Percentiles rank a stretch among this genome's conserved stretches.
These are phyloP conservation scores for Heterochromis multidens DNA, from an alignment of 2,113 vertebrate species.

Conservation along the genomic window DNA sequence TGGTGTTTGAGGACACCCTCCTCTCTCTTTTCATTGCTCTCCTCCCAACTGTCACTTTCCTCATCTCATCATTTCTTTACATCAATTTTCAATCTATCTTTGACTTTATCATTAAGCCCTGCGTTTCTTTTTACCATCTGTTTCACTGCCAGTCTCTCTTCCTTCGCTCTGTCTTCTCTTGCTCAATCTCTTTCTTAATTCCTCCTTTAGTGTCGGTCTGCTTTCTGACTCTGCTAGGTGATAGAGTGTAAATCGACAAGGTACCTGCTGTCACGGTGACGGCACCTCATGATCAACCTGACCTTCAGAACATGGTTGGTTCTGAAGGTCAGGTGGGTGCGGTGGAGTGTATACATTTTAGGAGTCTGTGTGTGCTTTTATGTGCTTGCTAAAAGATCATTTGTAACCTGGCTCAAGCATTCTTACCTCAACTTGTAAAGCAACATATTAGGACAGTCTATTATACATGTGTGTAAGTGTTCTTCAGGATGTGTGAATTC, in stretches of 20 bases:
- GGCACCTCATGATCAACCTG: slow-evolving; percentile 58
- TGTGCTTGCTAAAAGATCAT: background rate
- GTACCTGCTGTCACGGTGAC: slow-evolving; percentile 71
- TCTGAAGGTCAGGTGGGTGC: background rate
- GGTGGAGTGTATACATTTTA: background rate
- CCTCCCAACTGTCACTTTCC: background rate
- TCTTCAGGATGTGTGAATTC: slow-evolving; percentile 4
- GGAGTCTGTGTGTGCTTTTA: background rate
- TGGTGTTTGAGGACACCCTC: slow-evolving; percentile 60
- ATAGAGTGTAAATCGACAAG: slow-evolving; percentile 67
- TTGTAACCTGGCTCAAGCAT: background rate
- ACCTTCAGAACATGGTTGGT: slow-evolving; percentile 64
- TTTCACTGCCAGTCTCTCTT: background rate
- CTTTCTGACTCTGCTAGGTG: slow-evolving; percentile 51
- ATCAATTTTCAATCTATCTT: slow-evolving; percentile 31
- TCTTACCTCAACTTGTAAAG: background rate
- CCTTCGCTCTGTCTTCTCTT: background rate
- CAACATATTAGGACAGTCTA: background rate
- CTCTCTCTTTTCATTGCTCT: background rate
- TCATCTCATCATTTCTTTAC: background rate
- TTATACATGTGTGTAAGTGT: background rate
- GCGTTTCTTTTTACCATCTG: slow-evolving; percentile 34
- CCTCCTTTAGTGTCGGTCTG: slow-evolving; percentile 6
- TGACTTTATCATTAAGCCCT: slow-evolving; percentile 20
- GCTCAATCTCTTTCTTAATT: background rate